Conservation (phyloP, 2,888 invertebrate species). For the Adelphocoris suturalis region DNA sequence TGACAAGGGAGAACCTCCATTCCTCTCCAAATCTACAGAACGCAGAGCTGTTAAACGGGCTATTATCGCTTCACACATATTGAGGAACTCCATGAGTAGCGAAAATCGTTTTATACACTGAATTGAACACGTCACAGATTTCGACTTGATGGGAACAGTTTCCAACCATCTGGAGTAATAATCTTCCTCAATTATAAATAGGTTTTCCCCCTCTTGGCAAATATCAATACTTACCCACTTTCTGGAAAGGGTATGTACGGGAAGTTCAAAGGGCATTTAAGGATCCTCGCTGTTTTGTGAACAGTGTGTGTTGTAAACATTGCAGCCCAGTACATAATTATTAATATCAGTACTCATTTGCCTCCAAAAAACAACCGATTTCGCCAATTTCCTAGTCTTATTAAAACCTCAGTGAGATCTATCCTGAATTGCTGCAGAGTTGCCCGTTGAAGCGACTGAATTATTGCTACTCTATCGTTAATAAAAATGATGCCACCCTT, state of each 20-base stretch:
- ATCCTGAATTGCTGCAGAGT: neutral
- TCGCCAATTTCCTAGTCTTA: neutral
- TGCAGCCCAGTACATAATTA: neutral
- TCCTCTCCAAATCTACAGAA: neutral
- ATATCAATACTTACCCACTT: constrained; percentile 56
- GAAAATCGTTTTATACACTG: too few relatives aligned
- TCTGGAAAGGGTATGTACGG: constrained; percentile 47
- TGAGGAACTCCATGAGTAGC: neutral
- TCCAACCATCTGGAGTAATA: constrained; percentile 53
- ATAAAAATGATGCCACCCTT: neutral
- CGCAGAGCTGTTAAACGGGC: neutral
- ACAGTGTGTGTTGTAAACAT: neutral
- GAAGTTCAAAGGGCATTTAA: neutral
- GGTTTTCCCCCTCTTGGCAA: constrained; percentile 10
- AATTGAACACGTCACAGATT: neutral
- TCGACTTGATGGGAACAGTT: neutral
- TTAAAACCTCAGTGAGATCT: neutral
- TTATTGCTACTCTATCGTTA: neutral
- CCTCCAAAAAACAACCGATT: neutral
- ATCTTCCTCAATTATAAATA: constrained; percentile 12
- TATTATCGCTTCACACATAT: neutral
- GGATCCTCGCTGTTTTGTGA: constrained; percentile 37
- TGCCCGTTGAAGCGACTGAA: neutral
- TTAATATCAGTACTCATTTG: neutral
- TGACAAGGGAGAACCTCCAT: neutral